Evolutionary conservation across 1,140 invertebrate species (phyloP).

Genomic region (Micrasema longulum): DNA sequence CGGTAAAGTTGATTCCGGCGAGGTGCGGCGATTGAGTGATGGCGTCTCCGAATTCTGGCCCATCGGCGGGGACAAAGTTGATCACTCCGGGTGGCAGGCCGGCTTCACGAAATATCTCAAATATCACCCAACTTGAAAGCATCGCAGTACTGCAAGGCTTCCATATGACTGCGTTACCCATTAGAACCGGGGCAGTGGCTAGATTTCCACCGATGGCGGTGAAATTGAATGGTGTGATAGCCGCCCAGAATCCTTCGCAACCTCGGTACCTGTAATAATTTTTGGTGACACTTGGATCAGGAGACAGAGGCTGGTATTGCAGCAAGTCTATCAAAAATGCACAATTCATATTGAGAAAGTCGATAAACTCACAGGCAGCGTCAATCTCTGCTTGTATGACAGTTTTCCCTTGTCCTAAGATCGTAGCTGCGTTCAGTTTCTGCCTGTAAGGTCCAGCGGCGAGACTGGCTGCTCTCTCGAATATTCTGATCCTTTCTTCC

Average conservation of each 20-base stretch:
- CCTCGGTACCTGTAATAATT: constrained; percentile 92
- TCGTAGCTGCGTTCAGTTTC: constrained; percentile 94
- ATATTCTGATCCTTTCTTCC: constrained; percentile 82
- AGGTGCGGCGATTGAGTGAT: constrained; percentile 84
- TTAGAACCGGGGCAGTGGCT: constrained; percentile 92
- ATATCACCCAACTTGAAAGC: constrained; percentile 93
- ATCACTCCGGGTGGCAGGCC: constrained; percentile 91
- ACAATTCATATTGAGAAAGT: constrained; percentile 95
- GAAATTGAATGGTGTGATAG: constrained; percentile 99
- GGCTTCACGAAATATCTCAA: constrained; percentile 86
- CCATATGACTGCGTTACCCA: constrained; percentile 98
- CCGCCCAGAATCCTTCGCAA: constrained; percentile 97
- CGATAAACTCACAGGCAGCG: constrained; percentile 93
- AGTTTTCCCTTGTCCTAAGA: constrained; percentile 97
- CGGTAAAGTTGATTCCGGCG: constrained; percentile 95
- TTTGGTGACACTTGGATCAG: constrained; percentile 77
- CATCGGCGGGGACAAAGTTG: constrained; percentile 92
- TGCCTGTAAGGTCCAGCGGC: constrained; percentile 91
- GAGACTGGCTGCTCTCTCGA: constrained; percentile 89
- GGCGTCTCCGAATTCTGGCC: constrained; percentile 89
- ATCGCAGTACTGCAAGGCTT: constrained; percentile 90
- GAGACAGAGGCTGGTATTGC: constrained; percentile 92
- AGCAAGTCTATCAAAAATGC: constrained; percentile 88
- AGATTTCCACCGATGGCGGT: constrained; percentile 99
- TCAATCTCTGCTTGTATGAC: constrained; percentile 98